Evolutionary conservation across 2,797 vertebrate genomes (phyloP).

Genomic region (Falco rusticolus): DNA sequence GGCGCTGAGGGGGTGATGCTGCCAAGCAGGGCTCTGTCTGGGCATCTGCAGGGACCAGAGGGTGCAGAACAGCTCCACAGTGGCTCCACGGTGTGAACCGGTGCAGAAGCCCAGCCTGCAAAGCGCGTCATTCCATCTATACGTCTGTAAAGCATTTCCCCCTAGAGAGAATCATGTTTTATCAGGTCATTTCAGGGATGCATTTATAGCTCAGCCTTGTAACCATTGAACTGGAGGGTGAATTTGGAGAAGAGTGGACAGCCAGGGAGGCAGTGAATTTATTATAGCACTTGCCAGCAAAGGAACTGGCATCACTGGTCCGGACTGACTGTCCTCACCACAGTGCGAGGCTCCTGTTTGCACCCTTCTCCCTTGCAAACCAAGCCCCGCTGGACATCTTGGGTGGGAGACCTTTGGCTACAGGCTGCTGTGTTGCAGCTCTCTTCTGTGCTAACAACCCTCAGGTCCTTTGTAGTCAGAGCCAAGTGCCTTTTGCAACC

Average conservation of each 20-base stretch:
- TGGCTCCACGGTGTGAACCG: not conserved
- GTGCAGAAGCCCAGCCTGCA: not conserved
- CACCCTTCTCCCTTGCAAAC: not conserved
- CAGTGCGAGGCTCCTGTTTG: not conserved
- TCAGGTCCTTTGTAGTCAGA: not conserved
- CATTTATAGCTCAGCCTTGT: not conserved
- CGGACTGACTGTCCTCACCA: not conserved
- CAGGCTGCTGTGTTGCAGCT: not conserved
- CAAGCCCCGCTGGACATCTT: not conserved
- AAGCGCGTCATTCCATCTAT: not conserved
- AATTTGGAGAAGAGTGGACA: not conserved
- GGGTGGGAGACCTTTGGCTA: not conserved
- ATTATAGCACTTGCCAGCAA: not conserved
- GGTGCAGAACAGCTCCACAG: not conserved
- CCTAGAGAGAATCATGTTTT: not conserved
- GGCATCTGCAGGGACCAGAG: not conserved
- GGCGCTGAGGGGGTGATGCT: not conserved
- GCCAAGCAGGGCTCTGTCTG: not conserved
- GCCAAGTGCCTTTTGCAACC: not conserved
- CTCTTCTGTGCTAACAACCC: not conserved
- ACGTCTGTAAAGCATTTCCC: not conserved
- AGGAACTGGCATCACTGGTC: not conserved
- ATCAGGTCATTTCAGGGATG: not conserved
- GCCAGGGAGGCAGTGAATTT: not conserved
- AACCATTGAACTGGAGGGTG: not conserved